Percentiles rank a stretch among this genome's conserved stretches.
Evolutionary conservation across 35 echinoderm and acorn worm species (phyloP).

Genomic region (Apostichopus japonicus): DNA sequence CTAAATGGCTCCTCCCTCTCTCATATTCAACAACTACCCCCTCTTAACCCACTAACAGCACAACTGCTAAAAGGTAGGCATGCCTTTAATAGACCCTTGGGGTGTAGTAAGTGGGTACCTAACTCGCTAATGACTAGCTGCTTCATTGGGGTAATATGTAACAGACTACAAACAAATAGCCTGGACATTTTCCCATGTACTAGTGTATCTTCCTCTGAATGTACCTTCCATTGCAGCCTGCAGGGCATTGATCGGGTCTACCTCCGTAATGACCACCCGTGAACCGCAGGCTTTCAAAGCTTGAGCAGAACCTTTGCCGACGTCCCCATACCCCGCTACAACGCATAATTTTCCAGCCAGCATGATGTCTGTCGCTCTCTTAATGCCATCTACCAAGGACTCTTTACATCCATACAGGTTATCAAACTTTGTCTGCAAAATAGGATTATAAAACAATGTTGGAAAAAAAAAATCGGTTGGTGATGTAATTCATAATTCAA

Average conservation of each 20-base stretch:
- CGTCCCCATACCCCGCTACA: slow-evolving; percentile 58
- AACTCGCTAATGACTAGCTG: too few relatives aligned
- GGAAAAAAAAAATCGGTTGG: too few relatives aligned
- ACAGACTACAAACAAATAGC: too few relatives aligned
- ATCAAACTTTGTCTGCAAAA: slow-evolving; percentile 59
- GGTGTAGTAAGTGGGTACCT: too few relatives aligned
- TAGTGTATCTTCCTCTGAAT: not conserved
- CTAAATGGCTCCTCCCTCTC: too few relatives aligned
- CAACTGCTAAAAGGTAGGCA: too few relatives aligned
- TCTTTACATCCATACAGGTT: slow-evolving; percentile 62
- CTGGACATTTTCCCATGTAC: too few relatives aligned
- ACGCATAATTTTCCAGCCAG: slow-evolving; percentile 36
- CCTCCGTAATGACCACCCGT: slow-evolving; percentile 52
- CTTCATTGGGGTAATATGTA: too few relatives aligned
- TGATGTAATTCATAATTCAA: too few relatives aligned
- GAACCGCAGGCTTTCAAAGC: slow-evolving; percentile 50
- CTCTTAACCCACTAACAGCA: too few relatives aligned
- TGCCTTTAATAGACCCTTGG: too few relatives aligned
- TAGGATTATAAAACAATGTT: not conserved
- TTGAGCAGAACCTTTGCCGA: slow-evolving; percentile 53
- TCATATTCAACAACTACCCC: too few relatives aligned
- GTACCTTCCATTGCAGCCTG: slow-evolving; percentile 68
- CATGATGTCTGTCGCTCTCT: slow-evolving; percentile 69
- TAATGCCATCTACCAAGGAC: slow-evolving; percentile 64
- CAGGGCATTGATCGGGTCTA: slow-evolving; percentile 62